Evolutionary conservation across 2,113 vertebrate species (phyloP).

Genomic region (Odontophorus gujanensis): DNA sequence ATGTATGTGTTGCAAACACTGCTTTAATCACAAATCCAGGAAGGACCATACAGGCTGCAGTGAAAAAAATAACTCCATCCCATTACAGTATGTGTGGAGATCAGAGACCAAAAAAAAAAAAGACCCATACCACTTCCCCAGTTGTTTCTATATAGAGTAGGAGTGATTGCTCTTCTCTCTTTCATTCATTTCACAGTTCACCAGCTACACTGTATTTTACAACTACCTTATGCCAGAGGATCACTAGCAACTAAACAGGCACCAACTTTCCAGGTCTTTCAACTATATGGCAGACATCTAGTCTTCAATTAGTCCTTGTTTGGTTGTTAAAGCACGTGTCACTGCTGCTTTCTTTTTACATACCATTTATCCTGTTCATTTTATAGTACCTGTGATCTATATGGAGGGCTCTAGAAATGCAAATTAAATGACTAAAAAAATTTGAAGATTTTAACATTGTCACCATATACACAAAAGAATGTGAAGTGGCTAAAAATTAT

Average conservation of each 20-base stretch:
- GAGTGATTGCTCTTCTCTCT: neutral
- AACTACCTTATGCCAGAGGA: neutral
- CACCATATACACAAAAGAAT: neutral
- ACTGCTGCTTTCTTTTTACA: neutral
- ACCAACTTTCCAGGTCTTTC: neutral
- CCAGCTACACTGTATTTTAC: constrained; percentile 4
- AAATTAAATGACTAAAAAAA: constrained; percentile 18
- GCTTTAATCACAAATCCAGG: neutral
- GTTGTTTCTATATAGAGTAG: neutral
- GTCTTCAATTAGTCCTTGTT: neutral
- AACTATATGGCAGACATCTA: neutral
- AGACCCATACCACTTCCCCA: neutral
- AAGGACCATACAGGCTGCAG: neutral
- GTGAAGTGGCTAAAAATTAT: constrained; percentile 9
- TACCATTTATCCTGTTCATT: neutral
- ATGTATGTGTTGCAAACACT: neutral
- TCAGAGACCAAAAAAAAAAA: neutral
- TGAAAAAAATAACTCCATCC: neutral
- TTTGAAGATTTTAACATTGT: neutral
- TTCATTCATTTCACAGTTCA: neutral
- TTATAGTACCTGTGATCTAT: neutral
- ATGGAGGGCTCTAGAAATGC: constrained; percentile 14
- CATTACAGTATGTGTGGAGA: neutral
- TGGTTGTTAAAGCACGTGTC: neutral
- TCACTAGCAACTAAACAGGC: constrained; percentile 7